A percentile compares a stretch with the other conserved stretches of the same genome.
Evolutionary conservation across 2,113 vertebrate genomes (phyloP).

Genomic region (Eira barbara): DNA sequence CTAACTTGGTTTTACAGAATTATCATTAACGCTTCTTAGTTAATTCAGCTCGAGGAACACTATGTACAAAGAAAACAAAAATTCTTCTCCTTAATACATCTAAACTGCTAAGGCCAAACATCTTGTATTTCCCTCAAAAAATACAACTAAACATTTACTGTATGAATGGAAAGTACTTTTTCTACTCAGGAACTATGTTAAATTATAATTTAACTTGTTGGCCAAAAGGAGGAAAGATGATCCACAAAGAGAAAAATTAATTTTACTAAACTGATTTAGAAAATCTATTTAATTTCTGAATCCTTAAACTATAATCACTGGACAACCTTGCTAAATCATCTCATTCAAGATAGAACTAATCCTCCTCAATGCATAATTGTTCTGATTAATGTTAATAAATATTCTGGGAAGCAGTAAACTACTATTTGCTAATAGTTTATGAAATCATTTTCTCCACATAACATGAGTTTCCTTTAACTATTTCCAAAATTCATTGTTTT

Average conservation of each 20-base stretch:
- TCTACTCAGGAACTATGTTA: background rate
- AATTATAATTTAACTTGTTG: background rate
- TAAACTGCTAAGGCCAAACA: constrained; percentile 30
- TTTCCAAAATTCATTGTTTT: background rate
- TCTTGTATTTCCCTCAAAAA: constrained; percentile 36
- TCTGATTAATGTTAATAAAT: background rate
- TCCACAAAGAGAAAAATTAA: background rate
- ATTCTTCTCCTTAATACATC: background rate
- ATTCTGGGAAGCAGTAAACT: background rate
- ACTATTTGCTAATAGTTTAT: background rate
- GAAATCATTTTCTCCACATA: background rate
- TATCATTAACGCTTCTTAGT: background rate
- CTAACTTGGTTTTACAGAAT: background rate
- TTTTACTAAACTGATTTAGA: constrained; percentile 14
- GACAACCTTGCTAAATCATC: background rate
- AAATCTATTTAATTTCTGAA: background rate
- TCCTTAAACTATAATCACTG: background rate
- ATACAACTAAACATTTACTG: constrained; percentile 34
- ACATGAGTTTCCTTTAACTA: background rate
- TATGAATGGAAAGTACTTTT: constrained; percentile 48
- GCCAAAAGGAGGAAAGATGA: constrained; percentile 38
- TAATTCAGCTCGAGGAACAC: background rate
- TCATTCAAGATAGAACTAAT: background rate
- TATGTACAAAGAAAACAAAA: background rate
- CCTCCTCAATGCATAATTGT: background rate